Base-by-base conservation (phyloP, 2,888 invertebrate genomes). In the Seladonia tumulorum region DNA sequence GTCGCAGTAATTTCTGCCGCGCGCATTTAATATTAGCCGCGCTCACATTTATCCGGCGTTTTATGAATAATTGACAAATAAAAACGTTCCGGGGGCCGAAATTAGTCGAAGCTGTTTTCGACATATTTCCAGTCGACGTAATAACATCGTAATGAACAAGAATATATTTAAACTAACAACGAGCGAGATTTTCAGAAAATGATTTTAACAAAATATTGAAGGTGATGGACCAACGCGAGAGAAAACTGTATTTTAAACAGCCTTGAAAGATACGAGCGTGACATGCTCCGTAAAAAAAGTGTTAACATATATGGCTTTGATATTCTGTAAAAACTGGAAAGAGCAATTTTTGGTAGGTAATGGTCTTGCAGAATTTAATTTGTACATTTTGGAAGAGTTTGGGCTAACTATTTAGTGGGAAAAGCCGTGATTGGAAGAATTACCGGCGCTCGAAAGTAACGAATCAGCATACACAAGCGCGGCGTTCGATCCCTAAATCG, bases 401-500 rank as follows among this genome's bases (percentile, higher is more conserved):
- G 35, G 3, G 10, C 7, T 29, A 66, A 66, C 29, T 35, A 29
- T 66, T 35, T 66, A 18, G 35, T 18, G 18, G 29, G 29, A 66
- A 66, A 66, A 10, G 66, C 29, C 29, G 35, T 35, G 35, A 66
- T 42, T 68, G 35, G 35, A 22, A 42, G 42, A 39, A 68, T 35
- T 68, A 68, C 22, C 22, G 39, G 18, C 68, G 22, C 10, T 39
- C 35, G 12, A 68, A 68, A 68, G 68, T 68, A 68, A 68, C 68
- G 35, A 68, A 68, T 42, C 68, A 68, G 68, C 68, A 42, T 39
- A 35, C 35, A 29, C 39, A 25, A 68, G 39, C 25, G 25, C 60
- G 42, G 4, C 39, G 78, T 22, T 68, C 57, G 45, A 42, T 16
- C 25, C 63, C 66, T 85, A 79, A 81, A 76, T 82, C 84, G 78